Percentiles rank a stretch among this genome's conserved stretches.
Evolutionary conservation across 2,888 invertebrate genomes (phyloP).

Genomic region (Sthenelais limicola): DNA sequence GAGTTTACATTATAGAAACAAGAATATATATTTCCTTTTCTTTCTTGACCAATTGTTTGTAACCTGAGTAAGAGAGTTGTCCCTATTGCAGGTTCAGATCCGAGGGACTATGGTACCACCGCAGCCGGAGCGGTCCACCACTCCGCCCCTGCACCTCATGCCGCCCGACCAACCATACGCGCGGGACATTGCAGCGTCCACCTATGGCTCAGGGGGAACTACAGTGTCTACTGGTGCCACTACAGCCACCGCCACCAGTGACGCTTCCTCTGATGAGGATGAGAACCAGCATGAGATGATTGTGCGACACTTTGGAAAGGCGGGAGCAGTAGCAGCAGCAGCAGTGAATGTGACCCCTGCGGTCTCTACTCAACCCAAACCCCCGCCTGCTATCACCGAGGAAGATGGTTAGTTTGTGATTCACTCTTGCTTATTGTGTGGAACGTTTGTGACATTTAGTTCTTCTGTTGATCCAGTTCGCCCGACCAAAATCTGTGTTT

Average conservation of each 20-base stretch:
- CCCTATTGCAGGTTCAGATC: neutral
- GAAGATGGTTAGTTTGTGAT: neutral
- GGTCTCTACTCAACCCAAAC: no score
- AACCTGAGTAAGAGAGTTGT: neutral
- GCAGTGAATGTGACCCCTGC: no score
- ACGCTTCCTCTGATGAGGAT: conserved; percentile 31
- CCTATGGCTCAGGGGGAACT: no score
- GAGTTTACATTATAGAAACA: no score
- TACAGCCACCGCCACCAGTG: neutral
- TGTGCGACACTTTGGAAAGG: conserved; percentile 8
- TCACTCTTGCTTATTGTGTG: neutral
- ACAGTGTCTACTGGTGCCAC: neutral
- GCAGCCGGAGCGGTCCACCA: conserved; percentile 28
- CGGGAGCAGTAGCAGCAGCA: no score
- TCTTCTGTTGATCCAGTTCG: neutral
- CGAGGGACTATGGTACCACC: conserved; percentile 16
- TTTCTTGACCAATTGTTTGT: no score
- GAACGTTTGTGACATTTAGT: neutral
- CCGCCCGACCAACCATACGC: conserved; percentile 34
- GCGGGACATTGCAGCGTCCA: conserved; percentile 16
- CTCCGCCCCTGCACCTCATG: conserved; percentile 28
- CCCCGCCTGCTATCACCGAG: no score
- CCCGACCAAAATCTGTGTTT: no score
- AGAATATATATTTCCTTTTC: no score
- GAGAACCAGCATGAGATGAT: conserved; percentile 11